These are phyloP conservation scores for Platycheirus rosarum DNA, from an alignment of 2,888 invertebrate species.

Conservation along the genomic window DNA sequence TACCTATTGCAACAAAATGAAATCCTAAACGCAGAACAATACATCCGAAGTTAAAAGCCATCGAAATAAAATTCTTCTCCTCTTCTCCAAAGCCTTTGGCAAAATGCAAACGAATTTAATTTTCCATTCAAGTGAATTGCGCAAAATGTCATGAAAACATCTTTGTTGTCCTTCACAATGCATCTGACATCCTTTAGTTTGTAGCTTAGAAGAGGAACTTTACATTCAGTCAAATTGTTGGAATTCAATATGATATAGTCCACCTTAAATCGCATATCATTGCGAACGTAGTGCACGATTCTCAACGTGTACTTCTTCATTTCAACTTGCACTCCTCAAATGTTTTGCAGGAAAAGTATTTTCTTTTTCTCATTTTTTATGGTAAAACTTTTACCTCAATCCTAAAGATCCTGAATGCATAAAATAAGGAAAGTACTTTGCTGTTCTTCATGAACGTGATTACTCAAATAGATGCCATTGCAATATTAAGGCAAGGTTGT, in stretches of 20 bases:
- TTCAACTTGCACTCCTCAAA: neutral
- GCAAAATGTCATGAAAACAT: slow-evolving; percentile 14
- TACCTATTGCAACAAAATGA: neutral
- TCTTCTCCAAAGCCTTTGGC: slow-evolving; percentile 4
- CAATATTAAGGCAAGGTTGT: neutral
- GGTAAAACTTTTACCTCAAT: neutral
- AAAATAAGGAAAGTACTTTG: neutral
- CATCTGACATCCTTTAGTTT: too few relatives aligned
- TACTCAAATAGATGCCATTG: neutral
- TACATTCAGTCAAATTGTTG: neutral
- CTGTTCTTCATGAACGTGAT: neutral
- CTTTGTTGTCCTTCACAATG: neutral
- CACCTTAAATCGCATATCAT: neutral
- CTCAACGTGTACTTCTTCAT: too few relatives aligned
- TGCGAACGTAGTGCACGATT: too few relatives aligned
- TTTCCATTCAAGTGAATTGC: slow-evolving; percentile 37
- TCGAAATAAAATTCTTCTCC: neutral
- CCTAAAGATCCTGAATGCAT: neutral
- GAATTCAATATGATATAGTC: neutral
- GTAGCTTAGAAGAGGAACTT: neutral
- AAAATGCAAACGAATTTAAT: slow-evolving; percentile 46
- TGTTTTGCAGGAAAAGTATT: neutral
- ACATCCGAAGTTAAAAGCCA: slow-evolving; percentile 17
- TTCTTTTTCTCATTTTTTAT: neutral
- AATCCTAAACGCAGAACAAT: slow-evolving; percentile 14